phyloP scores from a whole-genome alignment of 2,797 vertebrate species.

The Helarctos malayanus region DNA sequence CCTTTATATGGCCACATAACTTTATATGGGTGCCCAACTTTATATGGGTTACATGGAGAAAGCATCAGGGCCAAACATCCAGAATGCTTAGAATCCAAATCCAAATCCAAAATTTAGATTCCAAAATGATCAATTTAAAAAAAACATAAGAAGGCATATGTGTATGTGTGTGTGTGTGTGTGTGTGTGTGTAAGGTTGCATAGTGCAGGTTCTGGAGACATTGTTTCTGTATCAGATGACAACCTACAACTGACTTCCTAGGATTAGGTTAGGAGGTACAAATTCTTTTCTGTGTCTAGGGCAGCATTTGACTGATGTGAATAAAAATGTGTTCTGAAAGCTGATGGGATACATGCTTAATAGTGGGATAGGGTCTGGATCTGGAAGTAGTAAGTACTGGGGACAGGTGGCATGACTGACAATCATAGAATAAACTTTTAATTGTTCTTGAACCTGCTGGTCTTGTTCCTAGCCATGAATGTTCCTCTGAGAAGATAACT shows the following conservation, averaged over 20 bases:
- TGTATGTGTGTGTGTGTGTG: not conserved
- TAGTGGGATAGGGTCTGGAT: not conserved
- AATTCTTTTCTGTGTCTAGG: conserved; percentile 1
- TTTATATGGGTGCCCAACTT: not conserved
- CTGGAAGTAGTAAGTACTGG: not conserved
- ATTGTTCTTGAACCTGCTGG: not conserved
- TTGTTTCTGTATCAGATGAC: not conserved
- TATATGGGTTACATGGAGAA: not conserved
- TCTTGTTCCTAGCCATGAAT: not conserved
- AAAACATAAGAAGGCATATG: not conserved
- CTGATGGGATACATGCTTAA: not conserved
- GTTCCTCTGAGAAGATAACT: not conserved
- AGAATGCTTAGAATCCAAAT: not conserved
- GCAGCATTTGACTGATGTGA: not conserved
- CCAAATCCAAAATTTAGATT: conserved; percentile 15
- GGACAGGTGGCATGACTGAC: not conserved
- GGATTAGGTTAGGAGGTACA: not conserved
- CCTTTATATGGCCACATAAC: not conserved
- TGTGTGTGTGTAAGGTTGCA: not conserved
- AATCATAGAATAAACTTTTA: not conserved
- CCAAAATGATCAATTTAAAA: not conserved
- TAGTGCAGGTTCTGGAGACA: not conserved
- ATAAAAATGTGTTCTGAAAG: not conserved
- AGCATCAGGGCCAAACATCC: not conserved
- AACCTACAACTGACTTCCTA: not conserved